Conservation (phyloP, 2,113 vertebrate genomes). For the Panthera leo region DNA sequence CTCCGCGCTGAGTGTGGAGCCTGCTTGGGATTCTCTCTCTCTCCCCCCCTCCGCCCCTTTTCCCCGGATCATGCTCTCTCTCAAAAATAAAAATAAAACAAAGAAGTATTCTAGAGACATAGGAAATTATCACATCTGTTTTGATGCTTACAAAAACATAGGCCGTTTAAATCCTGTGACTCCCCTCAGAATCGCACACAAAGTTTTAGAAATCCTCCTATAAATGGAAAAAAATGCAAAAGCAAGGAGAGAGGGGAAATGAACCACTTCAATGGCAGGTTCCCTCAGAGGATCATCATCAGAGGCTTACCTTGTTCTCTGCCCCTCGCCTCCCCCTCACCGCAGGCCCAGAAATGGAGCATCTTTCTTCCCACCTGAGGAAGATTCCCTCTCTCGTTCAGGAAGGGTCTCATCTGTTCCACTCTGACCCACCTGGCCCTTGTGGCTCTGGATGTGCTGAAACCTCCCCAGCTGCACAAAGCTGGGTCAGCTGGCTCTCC, state of each 20-base stretch:
- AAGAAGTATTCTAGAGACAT: not conserved
- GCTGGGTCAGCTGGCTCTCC: not conserved
- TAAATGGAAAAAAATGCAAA: not conserved
- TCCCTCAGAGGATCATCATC: not conserved
- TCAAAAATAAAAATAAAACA: no score
- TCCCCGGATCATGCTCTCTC: no score
- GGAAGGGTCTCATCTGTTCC: not conserved
- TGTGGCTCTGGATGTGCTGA: not conserved
- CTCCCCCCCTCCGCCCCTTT: no score
- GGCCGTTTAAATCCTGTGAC: not conserved
- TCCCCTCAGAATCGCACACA: not conserved
- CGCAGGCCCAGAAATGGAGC: not conserved
- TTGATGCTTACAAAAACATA: not conserved
- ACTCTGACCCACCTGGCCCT: not conserved
- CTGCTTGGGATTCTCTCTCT: no score
- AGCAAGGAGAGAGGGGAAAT: not conserved
- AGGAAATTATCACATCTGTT: not conserved
- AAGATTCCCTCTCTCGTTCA: not conserved
- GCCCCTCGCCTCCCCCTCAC: rapidly evolving
- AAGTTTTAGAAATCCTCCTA: not conserved
- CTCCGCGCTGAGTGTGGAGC: no score
- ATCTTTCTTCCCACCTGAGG: not conserved
- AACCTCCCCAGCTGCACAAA: not conserved
- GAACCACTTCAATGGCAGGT: not conserved
- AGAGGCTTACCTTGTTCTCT: not conserved